Evolutionary conservation across 2,888 invertebrate genomes (phyloP).

Genomic region (Eutolmus rufibarbis): DNA sequence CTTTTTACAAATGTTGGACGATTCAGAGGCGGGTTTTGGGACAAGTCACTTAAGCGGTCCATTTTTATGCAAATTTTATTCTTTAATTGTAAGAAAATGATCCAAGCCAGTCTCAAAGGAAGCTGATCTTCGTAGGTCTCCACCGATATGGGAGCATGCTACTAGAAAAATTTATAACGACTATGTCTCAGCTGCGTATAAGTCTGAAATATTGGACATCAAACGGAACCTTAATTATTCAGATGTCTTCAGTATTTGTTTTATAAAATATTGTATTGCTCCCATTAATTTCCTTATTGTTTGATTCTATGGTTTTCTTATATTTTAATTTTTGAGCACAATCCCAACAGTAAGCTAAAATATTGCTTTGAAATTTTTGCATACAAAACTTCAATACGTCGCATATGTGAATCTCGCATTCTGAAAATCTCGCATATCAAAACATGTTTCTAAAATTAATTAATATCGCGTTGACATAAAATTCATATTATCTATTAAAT

Average conservation of each 20-base stretch:
- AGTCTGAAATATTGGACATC: neutral
- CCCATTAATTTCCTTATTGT: neutral
- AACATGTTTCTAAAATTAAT: too few species aligned
- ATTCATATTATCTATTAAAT: too few species aligned
- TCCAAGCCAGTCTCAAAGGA: neutral
- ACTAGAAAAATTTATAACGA: neutral
- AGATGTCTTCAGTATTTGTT: neutral
- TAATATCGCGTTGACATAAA: too few species aligned
- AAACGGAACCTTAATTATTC: neutral
- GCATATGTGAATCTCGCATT: too few species aligned
- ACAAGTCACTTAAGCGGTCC: neutral
- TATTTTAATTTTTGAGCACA: neutral
- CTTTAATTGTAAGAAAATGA: neutral
- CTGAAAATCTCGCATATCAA: too few species aligned
- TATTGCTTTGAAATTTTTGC: neutral
- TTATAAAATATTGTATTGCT: neutral
- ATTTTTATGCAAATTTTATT: neutral
- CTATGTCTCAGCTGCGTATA: neutral
- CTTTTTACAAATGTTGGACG: neutral
- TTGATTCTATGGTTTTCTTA: neutral
- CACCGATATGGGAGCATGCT: neutral
- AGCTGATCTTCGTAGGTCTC: neutral
- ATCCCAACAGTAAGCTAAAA: neutral
- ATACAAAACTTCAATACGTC: neutral
- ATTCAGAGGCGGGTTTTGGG: neutral